Conservation (phyloP, 2,113 vertebrate genomes). For the Lagopus leucura region DNA sequence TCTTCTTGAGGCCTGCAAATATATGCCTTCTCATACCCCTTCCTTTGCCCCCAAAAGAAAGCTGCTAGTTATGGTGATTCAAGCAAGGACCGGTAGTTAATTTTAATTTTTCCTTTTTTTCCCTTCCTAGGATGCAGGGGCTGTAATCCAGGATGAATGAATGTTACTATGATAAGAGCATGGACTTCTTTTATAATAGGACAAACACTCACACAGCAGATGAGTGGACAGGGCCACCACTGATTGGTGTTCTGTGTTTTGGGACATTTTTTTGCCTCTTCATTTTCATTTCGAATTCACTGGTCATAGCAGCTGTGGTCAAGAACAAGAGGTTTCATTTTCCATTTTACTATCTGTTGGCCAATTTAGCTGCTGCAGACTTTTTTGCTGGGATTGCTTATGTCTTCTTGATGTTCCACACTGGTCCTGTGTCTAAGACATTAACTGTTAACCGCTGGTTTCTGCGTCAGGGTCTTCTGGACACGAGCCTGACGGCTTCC, state of each 20-base stretch:
- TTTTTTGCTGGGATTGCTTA: constrained; percentile 97
- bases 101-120: background rate
- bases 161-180: constrained; percentile 87
- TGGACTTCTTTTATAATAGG: constrained; percentile 94
- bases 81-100: background rate
- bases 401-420: constrained; percentile 97
- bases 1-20: background rate
- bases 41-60: background rate
- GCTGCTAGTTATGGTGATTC: background rate
- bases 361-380: constrained; percentile 94
- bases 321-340: constrained; percentile 95
- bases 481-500: constrained; percentile 93
- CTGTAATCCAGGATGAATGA: constrained; percentile 84
- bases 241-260: constrained; percentile 86
- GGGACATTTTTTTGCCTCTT: constrained; percentile 93
- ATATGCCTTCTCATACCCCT: rapidly evolving
- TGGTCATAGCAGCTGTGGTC: constrained; percentile 94
- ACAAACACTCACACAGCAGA: constrained; percentile 77
- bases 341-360: constrained; percentile 95
- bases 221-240: constrained; percentile 81
- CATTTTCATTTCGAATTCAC: constrained; percentile 92
- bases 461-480: constrained; percentile 93
- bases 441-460: constrained; percentile 91
- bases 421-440: constrained; percentile 83
- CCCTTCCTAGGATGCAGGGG: constrained; percentile 68